Percentiles rank a stretch among this genome's conserved stretches.
Evolutionary conservation across 23 tunicate species (phyloP).

Genomic region (Ascidia mentula): DNA sequence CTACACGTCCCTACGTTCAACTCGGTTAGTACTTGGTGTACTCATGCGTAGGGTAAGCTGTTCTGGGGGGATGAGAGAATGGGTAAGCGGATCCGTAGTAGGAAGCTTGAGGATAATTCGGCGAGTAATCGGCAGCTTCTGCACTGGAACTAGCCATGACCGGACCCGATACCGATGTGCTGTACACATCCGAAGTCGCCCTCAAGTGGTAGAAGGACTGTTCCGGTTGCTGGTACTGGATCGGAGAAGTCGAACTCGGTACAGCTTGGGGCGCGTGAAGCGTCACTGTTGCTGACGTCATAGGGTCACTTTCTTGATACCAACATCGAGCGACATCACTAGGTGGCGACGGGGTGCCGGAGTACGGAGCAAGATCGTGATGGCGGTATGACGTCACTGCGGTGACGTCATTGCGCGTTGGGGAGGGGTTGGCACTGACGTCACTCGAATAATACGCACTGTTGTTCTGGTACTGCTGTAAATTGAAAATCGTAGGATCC

Average conservation of each 20-base stretch:
- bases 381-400: not conserved
- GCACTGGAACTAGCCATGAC: not conserved
- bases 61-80: conserved; percentile 15
- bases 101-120: not conserved
- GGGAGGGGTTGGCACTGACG: conserved; percentile 11
- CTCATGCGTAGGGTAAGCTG: conserved; percentile 23
- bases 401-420: conserved; percentile 16
- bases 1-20: not conserved
- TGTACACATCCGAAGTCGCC: not conserved
- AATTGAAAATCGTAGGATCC: not conserved
- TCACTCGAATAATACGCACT: not conserved
- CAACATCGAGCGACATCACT: not conserved
- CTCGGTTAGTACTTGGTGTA: conserved; percentile 26
- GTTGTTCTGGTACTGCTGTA: not conserved
- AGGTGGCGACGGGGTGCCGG: conserved; percentile 21
- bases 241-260: conserved; percentile 6
- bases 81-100: conserved; percentile 26
- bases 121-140: conserved; percentile 4
- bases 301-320: conserved; percentile 9
- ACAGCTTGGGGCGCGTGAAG: not conserved
- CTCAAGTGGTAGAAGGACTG: conserved; percentile 4
- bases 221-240: conserved; percentile 12
- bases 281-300: conserved; percentile 12
- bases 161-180: not conserved
- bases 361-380: not conserved